Conservation (phyloP, 2,797 vertebrate genomes). For the Pipistrellus kuhlii region DNA sequence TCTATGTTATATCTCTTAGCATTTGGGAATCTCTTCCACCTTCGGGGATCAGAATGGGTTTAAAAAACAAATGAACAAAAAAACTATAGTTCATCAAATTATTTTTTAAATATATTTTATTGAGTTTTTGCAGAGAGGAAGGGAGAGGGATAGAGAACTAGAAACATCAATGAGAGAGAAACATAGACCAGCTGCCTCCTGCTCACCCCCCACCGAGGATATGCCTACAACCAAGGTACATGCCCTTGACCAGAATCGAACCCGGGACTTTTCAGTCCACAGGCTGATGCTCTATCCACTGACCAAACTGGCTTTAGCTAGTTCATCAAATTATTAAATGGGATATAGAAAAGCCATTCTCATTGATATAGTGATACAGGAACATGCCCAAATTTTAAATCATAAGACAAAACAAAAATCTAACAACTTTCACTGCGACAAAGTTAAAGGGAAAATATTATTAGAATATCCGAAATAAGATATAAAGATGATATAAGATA, state of each 20-base stretch:
- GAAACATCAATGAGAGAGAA: too few species aligned
- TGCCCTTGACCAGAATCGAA: too few species aligned
- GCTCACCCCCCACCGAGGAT: too few species aligned
- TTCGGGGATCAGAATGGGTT: not conserved
- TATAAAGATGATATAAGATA: constrained; percentile 13
- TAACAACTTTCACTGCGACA: not conserved
- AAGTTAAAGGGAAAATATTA: not conserved
- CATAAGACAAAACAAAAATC: constrained; percentile 22
- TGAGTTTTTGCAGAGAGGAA: too few species aligned
- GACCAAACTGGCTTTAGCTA: too few species aligned
- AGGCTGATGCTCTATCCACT: too few species aligned
- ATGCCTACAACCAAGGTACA: too few species aligned
- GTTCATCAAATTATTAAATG: not conserved
- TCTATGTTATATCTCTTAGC: not conserved
- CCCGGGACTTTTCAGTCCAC: too few species aligned
- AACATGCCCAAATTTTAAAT: constrained; percentile 6
- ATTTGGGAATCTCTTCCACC: not conserved
- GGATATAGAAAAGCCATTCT: not conserved
- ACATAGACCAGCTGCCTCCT: too few species aligned
- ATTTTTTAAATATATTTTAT: not conserved
- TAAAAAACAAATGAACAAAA: not conserved
- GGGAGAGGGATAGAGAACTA: too few species aligned
- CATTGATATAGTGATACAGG: not conserved
- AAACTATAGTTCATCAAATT: not conserved
- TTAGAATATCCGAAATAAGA: not conserved